Conservation (phyloP, 2,888 invertebrate genomes). For the Sericinus montela region DNA sequence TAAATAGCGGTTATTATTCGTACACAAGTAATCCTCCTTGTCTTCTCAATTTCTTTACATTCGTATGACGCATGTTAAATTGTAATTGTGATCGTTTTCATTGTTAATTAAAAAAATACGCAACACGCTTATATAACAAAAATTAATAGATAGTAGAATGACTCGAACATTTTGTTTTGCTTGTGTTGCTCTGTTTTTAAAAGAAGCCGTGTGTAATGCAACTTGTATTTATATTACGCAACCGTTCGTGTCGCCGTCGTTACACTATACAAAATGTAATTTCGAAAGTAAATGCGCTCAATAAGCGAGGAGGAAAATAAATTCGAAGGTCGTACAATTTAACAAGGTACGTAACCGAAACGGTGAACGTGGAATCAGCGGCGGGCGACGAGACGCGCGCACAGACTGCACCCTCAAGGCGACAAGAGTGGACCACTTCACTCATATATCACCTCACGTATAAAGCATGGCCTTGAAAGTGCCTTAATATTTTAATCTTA, state of each 20-base stretch:
- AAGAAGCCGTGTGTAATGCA: background rate
- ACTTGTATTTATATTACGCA: conserved; percentile 1
- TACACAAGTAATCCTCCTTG: too few relatives aligned
- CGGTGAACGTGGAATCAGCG: conserved; percentile 34
- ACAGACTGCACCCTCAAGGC: conserved; percentile 43
- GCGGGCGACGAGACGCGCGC: conserved; percentile 30
- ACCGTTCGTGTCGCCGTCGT: conserved; percentile 4
- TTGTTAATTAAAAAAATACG: background rate
- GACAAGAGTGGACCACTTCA: conserved; percentile 38
- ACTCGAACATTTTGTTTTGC: conserved; percentile 3
- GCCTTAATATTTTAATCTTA: too few relatives aligned
- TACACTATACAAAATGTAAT: conserved; percentile 8
- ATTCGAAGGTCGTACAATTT: conserved; percentile 29
- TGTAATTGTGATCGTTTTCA: background rate
- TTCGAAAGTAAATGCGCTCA: conserved; percentile 12
- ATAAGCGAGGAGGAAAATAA: conserved; percentile 16
- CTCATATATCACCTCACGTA: conserved; percentile 19
- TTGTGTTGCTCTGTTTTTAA: background rate
- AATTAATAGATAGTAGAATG: background rate
- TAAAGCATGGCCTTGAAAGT: too few relatives aligned
- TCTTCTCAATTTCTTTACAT: background rate
- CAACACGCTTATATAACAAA: conserved; percentile 1
- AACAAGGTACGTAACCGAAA: conserved; percentile 39
- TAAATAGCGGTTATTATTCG: too few relatives aligned
- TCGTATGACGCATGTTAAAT: background rate